Evolutionary conservation across 2,888 invertebrate genomes (phyloP), one percentile per base, ranked within the genome.

Genomic region (Eutolmus rufibarbis): DNA sequence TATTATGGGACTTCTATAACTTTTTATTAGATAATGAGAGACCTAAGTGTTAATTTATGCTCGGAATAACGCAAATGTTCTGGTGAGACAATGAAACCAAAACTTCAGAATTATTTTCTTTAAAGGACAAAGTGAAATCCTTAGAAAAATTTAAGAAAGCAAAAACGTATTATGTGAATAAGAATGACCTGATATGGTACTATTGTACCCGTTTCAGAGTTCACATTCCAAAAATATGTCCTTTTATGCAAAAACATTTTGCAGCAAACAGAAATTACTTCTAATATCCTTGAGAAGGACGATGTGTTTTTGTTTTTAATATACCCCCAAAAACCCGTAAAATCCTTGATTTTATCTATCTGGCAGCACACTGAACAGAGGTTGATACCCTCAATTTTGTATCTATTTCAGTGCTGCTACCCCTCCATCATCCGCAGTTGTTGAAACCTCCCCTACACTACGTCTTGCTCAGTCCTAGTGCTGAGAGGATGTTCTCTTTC

Each of bases 331-430:
- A 66, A 66, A 66, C 23, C 66, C 23, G 66, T 66, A 66, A 66
- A 66, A 2, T 66, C 66, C 66, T 66, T 66, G 66, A 66, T 66
- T 66, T 66, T 66, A 66, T 66, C 23, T 28, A 82, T 82, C 57
- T 66, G 82, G 82, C 82, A 82, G 34, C 57, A 28, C 82, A 37
- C 51, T 37, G 19, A 28, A 9, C 37, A 57, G 37, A 82, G 82
- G 82, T 82, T 82, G 82, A 57, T 82, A 82, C 57, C 82, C 82
- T 82, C 66, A 57, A 37, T 51, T 57, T 66, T 5, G 66, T 57
- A 56, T 56, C 66, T 57, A 57, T 66, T 82, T 82, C 57, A 82
- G 28, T 66, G 57, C 23, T 82, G 34, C 14, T 82, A 57, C 82
- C 82, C 82, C 82, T 82, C 57, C 34, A 66, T n/a, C 19, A 34